Evolutionary conservation across 2,888 invertebrate species (phyloP).

Genomic region (Ptycholaimellus sp.): DNA sequence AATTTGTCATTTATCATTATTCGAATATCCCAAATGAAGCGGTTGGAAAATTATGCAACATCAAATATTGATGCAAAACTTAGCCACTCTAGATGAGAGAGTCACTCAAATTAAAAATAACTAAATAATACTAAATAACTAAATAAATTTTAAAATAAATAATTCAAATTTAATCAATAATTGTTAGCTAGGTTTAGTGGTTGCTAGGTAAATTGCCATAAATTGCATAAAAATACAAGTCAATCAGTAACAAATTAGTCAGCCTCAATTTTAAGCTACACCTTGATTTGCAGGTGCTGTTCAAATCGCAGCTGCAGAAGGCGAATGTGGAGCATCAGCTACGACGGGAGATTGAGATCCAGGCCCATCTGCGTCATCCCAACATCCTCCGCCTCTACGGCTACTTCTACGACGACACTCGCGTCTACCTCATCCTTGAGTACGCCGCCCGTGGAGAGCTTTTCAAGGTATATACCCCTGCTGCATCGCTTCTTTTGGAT

Average conservation of each 20-base stretch:
- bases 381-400: slow-evolving; percentile 24
- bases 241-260: too few relatives aligned
- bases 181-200: too few relatives aligned
- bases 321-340: slow-evolving; percentile 77
- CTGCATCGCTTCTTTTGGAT: too few relatives aligned
- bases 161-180: too few relatives aligned
- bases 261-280: too few relatives aligned
- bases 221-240: too few relatives aligned
- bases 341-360: slow-evolving; percentile 84
- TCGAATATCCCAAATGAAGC: too few relatives aligned
- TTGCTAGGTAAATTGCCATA: too few relatives aligned
- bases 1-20: background rate
- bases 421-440: slow-evolving; percentile 25
- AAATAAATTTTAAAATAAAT: background rate
- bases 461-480: slow-evolving; percentile 29
- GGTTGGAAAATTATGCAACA: too few relatives aligned
- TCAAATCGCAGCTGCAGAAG: slow-evolving; percentile 63
- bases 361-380: slow-evolving; percentile 43
- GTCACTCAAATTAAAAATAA: background rate
- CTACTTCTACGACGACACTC: slow-evolving; percentile 25
- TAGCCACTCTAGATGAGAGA: too few relatives aligned
- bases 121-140: background rate
- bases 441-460: slow-evolving; percentile 29
- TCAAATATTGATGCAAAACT: too few relatives aligned
- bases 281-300: slow-evolving; percentile 49